phyloP scores from a whole-genome alignment of 1,140 invertebrate species.

The Anoplolepis gracilipes region DNA sequence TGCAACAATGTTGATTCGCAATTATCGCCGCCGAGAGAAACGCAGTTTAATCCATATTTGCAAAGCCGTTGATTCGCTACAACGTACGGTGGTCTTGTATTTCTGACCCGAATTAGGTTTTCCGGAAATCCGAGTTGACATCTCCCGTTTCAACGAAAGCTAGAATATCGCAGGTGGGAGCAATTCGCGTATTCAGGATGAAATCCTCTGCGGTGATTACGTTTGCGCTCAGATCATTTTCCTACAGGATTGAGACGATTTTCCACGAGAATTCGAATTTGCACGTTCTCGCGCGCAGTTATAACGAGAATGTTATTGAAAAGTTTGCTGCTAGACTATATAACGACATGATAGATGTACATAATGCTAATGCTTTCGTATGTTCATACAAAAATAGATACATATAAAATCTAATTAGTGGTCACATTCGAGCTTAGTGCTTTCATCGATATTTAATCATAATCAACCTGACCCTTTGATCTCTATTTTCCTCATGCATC shows the following conservation, averaged over 20 bases:
- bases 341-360: not conserved
- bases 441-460: not conserved
- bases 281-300: not conserved
- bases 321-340: not conserved
- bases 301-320: not conserved
- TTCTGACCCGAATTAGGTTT: slow-evolving; percentile 53
- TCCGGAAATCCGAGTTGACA: slow-evolving; percentile 35
- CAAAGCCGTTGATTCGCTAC: slow-evolving; percentile 32
- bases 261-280: slow-evolving; percentile 26
- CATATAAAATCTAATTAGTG: not conserved
- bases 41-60: slow-evolving; percentile 51
- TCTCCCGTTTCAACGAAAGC: slow-evolving; percentile 49
- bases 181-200: not conserved
- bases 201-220: slow-evolving; percentile 39
- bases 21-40: slow-evolving; percentile 18
- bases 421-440: not conserved
- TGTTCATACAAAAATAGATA: not conserved
- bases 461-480: not conserved
- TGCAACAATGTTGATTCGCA: slow-evolving; percentile 44
- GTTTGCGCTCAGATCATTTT: slow-evolving; percentile 46
- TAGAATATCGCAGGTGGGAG: not conserved
- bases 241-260: not conserved
- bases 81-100: slow-evolving; percentile 14
- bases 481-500: not conserved
- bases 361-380: not conserved